Base-by-base conservation (phyloP, 2,888 invertebrate genomes). In the Drosophila stalkeri region DNA sequence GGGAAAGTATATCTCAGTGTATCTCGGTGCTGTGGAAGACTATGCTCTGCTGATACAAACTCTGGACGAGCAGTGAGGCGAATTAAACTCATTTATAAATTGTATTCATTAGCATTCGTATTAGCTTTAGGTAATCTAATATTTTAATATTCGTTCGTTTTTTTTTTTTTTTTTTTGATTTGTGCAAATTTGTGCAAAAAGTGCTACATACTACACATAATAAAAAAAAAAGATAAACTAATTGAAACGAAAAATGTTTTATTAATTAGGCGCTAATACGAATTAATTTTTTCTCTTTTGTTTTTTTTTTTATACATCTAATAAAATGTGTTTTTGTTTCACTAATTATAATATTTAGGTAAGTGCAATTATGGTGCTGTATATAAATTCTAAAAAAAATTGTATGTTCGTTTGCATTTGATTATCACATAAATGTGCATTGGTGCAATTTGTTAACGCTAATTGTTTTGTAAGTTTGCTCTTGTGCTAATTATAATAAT, bases 341-440 rank as follows among this genome's bases (percentile, higher is more conserved):
- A 12, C 44, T 64, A 37, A 37, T 56, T 61, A 54, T 27, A 14
- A 47, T 61, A 56, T 67, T 69, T 60, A 56, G 72, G 61, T 83
- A 82, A 87, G 87, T 90, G 89, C 87, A 80, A 79, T 86, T 81
- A 70, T 72, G 80, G 80, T 90, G 90, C 88, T 62, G 68, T 73
- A 43, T 64, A 82, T 63, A 73, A 52, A 68, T 62, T 63, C 62
- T 70, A 60, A 59, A 75, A 54, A 54, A 75, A 81, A 64, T 60
- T 68, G 64, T 72, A 64, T 68, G 64, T 60, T 75, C 55, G 52
- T 75, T 77, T 72, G 52, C 31, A 64, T 76, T 73, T 63, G 80
- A 80, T 86, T 89, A 86, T 89, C 89, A 88, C 89, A 86, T 89
- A 77, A 82, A 88, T 67, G 89, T 88, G 86, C 88, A 86, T 73